Conservation (phyloP, 2,888 invertebrate species). For the Spodoptera littoralis region DNA sequence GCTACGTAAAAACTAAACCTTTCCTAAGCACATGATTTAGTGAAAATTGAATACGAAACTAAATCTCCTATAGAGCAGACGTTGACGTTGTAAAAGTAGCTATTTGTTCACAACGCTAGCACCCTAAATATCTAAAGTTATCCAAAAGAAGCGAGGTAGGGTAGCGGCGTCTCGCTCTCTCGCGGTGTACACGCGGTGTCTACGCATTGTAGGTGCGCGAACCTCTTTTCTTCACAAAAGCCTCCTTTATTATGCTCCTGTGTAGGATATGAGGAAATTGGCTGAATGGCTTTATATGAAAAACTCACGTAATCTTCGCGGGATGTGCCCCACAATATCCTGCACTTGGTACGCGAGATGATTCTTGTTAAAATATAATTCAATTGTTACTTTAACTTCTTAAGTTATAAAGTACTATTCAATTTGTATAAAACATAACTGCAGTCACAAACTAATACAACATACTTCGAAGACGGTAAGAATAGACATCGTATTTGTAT, state of each 20-base stretch:
- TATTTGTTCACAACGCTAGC: conserved; percentile 77
- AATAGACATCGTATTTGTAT: too few species aligned
- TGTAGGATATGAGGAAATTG: conserved; percentile 88
- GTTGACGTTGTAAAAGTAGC: conserved; percentile 69
- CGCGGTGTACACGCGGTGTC: conserved; percentile 71
- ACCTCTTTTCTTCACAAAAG: conserved; percentile 86
- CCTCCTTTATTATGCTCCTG: conserved; percentile 86
- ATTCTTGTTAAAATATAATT: conserved; percentile 68
- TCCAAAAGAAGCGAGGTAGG: conserved; percentile 72
- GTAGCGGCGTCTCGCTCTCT: conserved; percentile 76
- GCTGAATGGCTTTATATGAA: conserved; percentile 88
- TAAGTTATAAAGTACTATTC: conserved; percentile 2
- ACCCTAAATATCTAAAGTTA: conserved; percentile 77
- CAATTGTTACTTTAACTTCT: conserved; percentile 68
- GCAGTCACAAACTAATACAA: too few species aligned
- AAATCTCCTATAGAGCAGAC: conserved; percentile 65
- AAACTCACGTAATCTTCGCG: conserved; percentile 85
- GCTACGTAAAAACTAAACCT: conserved; percentile 54
- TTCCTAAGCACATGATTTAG: conserved; percentile 61
- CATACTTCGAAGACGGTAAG: too few species aligned
- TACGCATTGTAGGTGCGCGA: conserved; percentile 84
- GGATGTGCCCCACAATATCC: conserved; percentile 82
- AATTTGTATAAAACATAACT: too few species aligned
- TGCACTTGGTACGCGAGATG: conserved; percentile 76
- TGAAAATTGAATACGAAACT: conserved; percentile 71